Base-by-base conservation (phyloP, 2,113 vertebrate genomes). In the Tachycineta bicolor region DNA sequence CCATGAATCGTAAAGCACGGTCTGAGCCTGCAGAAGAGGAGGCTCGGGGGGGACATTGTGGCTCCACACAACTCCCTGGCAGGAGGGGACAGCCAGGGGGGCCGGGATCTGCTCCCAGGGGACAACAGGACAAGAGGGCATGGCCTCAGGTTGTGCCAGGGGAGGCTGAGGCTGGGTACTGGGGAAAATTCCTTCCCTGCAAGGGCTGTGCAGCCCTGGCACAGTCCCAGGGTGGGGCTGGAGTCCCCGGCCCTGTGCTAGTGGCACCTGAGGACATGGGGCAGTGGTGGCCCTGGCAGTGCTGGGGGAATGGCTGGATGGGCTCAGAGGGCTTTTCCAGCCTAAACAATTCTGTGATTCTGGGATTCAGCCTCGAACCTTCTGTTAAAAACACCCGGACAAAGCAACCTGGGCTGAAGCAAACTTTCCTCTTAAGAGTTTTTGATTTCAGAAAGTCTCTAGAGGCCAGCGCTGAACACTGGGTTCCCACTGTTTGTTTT, bases 1-100 rank as follows among this genome's bases (percentile, higher is more conserved):
- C 31, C 14, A 2, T 1, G 12, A 14, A 1, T 16, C 18, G 1
- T 5, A 43, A 53, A 65, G 31, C 41, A 19, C 2, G 0, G 25
- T 19, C 37, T 19, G 68, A 60, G 56, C 71, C 41, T 2, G 70
- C 3, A 47, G 70, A 0, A 53, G 18, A 68, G 39, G 29, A 34
- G n/a, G 20, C 37, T 41, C 68, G 4, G 68, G 52, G 7, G 49
- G 44, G 1, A 12, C 43, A 39, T 11, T 11, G 5, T 60, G 62
- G 55, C 39, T 29, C 62, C 67, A n/a, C 79, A 10, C 53, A 39
- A 2, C 5, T 6, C 69, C 52, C 62, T 53, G 55, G 6, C 21
- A 83, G 79, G 62, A 83, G 24, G 29, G 17, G 5, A 8, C 60
- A 53, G 62, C 46, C 9, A 6, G 31, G 8, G 20, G 6, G 4